Conservation (phyloP, 2,888 invertebrate species). For the Xanthorhoe spadicearia region DNA sequence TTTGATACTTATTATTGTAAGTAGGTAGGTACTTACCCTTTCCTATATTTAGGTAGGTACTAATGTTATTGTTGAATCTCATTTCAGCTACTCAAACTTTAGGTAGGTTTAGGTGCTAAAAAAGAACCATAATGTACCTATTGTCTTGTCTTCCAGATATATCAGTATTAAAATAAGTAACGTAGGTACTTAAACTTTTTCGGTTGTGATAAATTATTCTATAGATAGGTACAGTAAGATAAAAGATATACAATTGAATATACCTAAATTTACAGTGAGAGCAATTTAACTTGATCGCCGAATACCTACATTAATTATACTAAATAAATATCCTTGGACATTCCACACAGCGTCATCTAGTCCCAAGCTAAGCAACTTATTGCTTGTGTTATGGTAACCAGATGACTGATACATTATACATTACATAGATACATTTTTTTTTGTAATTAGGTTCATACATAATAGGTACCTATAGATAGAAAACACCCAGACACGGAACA, state of each 20-base stretch:
- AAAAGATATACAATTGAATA: neutral
- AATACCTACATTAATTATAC: too few species aligned
- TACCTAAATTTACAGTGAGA: too few species aligned
- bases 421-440: too few species aligned
- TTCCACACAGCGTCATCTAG: too few species aligned
- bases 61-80: neutral
- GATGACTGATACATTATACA: too few species aligned
- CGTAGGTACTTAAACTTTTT: slow-evolving; percentile 33
- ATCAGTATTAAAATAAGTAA: slow-evolving; percentile 36
- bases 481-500: too few species aligned
- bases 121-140: neutral
- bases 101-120: neutral
- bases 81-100: neutral
- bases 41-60: neutral
- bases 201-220: slow-evolving; percentile 38
- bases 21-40: neutral
- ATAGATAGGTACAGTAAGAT: slow-evolving; percentile 16
- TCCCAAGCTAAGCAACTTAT: too few species aligned
- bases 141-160: slow-evolving; percentile 31
- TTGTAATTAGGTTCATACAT: too few species aligned
- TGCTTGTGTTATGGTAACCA: too few species aligned
- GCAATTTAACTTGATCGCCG: too few species aligned
- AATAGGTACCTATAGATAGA: too few species aligned
- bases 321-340: too few species aligned
- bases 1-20: neutral